A percentile compares a stretch with the other conserved stretches of the same genome.
Evolutionary conservation across 92 coral and sea anemone genomes (phyloP).

Genomic region (Bergia puertoricense): DNA sequence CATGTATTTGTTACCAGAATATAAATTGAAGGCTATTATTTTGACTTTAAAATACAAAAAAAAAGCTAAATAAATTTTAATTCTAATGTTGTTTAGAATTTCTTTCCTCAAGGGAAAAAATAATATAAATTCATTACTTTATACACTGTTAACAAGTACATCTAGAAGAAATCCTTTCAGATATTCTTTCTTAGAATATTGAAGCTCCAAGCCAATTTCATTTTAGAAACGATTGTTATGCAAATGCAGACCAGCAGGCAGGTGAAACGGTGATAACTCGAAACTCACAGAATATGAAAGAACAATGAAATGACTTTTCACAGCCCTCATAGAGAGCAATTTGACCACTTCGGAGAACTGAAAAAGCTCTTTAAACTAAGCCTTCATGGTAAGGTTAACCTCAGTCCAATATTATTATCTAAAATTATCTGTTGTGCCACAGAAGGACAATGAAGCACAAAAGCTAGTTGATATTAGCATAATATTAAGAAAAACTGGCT

Average conservation of each 20-base stretch:
- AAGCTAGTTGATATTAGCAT: neutral
- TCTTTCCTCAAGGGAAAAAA: no score
- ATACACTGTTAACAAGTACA: neutral
- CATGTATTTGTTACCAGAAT: neutral
- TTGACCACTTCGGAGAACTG: neutral
- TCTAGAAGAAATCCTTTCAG: neutral
- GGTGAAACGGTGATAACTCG: neutral
- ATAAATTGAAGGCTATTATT: neutral
- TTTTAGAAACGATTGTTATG: neutral
- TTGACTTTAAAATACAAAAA: neutral
- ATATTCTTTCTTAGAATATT: neutral
- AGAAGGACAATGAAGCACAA: neutral
- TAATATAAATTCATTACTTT: no score
- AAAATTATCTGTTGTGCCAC: neutral
- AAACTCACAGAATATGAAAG: conserved; percentile 7
- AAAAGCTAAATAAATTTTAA: neutral
- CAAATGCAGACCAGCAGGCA: neutral
- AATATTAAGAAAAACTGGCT: neutral
- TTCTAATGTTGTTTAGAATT: neutral
- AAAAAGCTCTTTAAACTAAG: neutral
- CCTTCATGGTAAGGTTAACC: neutral
- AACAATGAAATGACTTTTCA: conserved; percentile 20
- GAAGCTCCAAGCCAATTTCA: neutral
- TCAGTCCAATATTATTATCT: neutral
- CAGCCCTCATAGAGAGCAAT: neutral